phyloP scores from a whole-genome alignment of 2,888 invertebrate genomes.

The Caradrina clavipalpis region DNA sequence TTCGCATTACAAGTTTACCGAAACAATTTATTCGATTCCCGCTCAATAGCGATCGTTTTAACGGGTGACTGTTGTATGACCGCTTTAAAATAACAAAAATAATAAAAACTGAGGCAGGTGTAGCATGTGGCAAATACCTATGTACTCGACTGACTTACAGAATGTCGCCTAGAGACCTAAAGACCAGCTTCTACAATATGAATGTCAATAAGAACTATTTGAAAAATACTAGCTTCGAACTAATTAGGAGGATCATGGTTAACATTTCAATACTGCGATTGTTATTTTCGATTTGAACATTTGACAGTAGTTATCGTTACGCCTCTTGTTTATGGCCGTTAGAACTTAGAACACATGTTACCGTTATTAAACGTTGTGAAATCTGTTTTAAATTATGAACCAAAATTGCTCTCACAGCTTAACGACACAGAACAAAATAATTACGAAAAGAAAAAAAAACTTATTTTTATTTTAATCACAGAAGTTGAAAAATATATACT shows the following conservation, averaged over 20 bases:
- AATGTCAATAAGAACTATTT: constrained; percentile 5
- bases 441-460: neutral
- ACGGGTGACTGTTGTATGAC: constrained; percentile 42
- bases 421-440: constrained; percentile 13
- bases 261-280: constrained; percentile 35
- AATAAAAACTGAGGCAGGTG: constrained; percentile 59
- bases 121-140: constrained; percentile 52
- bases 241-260: constrained; percentile 9
- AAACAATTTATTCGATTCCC: constrained; percentile 48
- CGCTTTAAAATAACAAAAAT: constrained; percentile 54
- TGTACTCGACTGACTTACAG: constrained; percentile 39
- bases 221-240: constrained; percentile 19
- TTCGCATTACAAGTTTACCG: constrained; percentile 32
- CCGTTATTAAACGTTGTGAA: constrained; percentile 46
- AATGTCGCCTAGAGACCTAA: constrained; percentile 50
- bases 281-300: constrained; percentile 50
- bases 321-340: constrained; percentile 45
- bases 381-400: constrained; percentile 57
- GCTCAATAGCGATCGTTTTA: constrained; percentile 45
- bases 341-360: constrained; percentile 59
- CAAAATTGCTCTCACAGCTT: constrained; percentile 39
- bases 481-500: neutral
- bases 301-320: constrained; percentile 54
- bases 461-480: neutral
- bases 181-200: constrained; percentile 7